Evolutionary conservation across 2,113 vertebrate genomes (phyloP).

Genomic region (Stomatorhinus ivindoensis): DNA sequence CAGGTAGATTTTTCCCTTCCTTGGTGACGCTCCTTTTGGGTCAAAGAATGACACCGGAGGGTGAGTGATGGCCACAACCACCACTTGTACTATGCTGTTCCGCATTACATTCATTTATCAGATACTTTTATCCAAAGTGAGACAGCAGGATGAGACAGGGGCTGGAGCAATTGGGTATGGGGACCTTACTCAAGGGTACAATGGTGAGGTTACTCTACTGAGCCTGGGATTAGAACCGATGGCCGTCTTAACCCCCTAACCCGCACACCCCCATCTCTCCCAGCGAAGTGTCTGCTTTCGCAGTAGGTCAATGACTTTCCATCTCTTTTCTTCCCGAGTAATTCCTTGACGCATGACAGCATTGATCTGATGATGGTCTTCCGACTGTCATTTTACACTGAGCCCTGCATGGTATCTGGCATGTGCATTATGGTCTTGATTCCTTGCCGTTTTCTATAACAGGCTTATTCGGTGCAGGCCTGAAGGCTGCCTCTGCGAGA

Average conservation of each 20-base stretch:
- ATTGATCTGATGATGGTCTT: background rate
- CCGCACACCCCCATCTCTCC: background rate
- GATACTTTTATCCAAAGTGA: background rate
- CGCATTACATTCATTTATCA: background rate
- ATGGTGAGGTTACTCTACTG: background rate
- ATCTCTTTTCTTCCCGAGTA: background rate
- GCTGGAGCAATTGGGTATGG: background rate
- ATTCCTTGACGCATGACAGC: background rate
- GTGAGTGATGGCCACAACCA: background rate
- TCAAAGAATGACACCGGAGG: background rate
- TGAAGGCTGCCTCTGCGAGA: background rate
- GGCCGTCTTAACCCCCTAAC: background rate
- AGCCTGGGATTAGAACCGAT: background rate
- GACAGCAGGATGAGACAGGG: background rate
- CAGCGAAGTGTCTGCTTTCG: background rate
- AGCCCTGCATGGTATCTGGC: background rate
- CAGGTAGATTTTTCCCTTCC: background rate
- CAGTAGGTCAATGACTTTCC: background rate
- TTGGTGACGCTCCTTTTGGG: background rate
- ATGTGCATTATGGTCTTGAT: background rate
- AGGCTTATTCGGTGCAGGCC: background rate
- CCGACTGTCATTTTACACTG: background rate
- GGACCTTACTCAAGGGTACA: background rate
- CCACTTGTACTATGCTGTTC: background rate
- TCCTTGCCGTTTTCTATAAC: background rate